Evolutionary conservation across 2,888 invertebrate species (phyloP), one percentile per base, ranked within the genome.

Genomic region (Clunio marinus): DNA sequence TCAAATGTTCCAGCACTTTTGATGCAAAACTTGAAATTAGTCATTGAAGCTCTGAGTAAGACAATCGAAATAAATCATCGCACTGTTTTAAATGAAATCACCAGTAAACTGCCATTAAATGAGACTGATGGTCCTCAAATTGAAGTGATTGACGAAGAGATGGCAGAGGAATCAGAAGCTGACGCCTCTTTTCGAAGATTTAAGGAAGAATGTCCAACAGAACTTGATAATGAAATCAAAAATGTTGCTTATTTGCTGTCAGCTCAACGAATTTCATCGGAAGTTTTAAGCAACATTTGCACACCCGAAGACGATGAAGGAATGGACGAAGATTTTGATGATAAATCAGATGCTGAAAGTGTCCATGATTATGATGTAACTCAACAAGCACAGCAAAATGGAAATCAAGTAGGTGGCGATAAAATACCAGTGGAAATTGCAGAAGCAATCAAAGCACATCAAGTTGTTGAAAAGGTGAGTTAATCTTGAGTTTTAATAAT

Each of bases 271-370:
- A 82, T 84, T 74, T 83, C 87, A 0, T 77, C 88, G 51, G 89
- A 89, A 78, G 84, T 88, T 70, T 77, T 88, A 69, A 84, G 89
- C 24, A 89, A 90, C 76, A 78, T 89, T 65, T 86, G 87, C 73
- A 84, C 86, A 32, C 78, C 70, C 5, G 77, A 77, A 20, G 76
- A 82, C 73, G 86, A 86, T 74, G 86, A 86, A 84, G 25, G 17
- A 32, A 59, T 17, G 35, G 69, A 82, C 35, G 80, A 80, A 13
- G 75, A 80, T n/a, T 75, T 74, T 58, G 80, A 78, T 27, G 77
- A 77, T n/a, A 73, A 78, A 68, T 82, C 80, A 58, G 82, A 80
- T 70, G 76, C 72, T 60, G 77, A 77, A 69, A 80, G 80, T 65
- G 76, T 76, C 45, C 73, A 75, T n/a, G 80, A 79, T 55, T 76